Evolutionary conservation across 1,140 invertebrate genomes (phyloP).

Genomic region (Sesamia nonagrioides): DNA sequence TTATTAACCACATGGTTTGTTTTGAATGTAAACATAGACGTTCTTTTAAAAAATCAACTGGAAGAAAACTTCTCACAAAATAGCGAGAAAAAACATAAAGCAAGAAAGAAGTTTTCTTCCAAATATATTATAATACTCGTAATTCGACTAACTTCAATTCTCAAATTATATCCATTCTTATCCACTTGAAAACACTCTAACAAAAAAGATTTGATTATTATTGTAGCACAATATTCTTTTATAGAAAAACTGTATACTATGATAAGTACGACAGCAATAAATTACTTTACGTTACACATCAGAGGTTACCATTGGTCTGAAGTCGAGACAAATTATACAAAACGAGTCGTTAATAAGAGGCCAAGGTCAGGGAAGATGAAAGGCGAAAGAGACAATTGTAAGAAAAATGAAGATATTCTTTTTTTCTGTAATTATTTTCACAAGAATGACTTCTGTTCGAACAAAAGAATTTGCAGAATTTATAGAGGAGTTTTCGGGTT

Average conservation of each 20-base stretch:
- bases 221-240: conserved; percentile 2
- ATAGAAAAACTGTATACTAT: conserved; percentile 11
- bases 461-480: conserved; percentile 41
- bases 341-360: conserved; percentile 26
- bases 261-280: conserved; percentile 18
- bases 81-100: background rate
- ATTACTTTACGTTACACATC: conserved; percentile 40
- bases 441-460: conserved; percentile 26
- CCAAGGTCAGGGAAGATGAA: conserved; percentile 30
- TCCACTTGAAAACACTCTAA: background rate
- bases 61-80: background rate
- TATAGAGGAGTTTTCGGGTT: conserved; percentile 2
- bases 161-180: background rate
- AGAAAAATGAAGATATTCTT: conserved; percentile 45
- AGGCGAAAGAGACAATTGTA: conserved; percentile 38
- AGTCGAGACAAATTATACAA: conserved; percentile 43
- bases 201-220: background rate
- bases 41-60: background rate
- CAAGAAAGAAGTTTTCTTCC: no score
- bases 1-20: no score
- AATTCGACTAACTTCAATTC: background rate
- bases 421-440: conserved; percentile 45
- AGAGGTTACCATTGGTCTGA: conserved; percentile 22
- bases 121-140: background rate
- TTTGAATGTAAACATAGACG: no score